Conservation (phyloP, 2,113 vertebrate species). For the Oreochromis tanganicae region DNA sequence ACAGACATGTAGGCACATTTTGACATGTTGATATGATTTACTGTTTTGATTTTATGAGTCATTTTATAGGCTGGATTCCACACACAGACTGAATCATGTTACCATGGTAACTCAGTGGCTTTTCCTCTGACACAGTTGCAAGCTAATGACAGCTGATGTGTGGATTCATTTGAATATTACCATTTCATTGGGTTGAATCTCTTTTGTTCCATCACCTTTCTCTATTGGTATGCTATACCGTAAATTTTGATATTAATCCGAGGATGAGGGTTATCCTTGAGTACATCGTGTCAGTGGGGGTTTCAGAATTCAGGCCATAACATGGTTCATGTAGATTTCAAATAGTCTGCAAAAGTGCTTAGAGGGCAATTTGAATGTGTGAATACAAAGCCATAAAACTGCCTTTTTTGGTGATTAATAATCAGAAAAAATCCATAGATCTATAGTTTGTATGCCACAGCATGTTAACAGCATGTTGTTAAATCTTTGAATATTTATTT, state of each 20-base stretch:
- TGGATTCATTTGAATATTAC: background rate
- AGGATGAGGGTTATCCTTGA: no score
- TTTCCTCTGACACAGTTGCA: background rate
- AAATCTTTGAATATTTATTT: background rate
- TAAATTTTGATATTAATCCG: background rate
- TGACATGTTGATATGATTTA: background rate
- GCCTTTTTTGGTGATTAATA: background rate
- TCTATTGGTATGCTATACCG: background rate
- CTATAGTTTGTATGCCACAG: background rate
- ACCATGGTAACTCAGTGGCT: background rate
- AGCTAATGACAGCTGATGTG: background rate
- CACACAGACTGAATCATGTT: background rate
- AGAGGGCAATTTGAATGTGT: background rate
- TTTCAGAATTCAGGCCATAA: background rate
- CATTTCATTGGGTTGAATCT: background rate
- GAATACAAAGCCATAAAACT: background rate
- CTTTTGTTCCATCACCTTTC: background rate
- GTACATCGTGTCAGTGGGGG: background rate
- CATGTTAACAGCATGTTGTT: background rate
- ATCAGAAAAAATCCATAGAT: background rate
- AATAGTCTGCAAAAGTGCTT: background rate
- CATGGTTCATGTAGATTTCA: background rate
- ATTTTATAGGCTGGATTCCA: background rate
- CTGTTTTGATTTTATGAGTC: background rate
- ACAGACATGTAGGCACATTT: background rate